Evolutionary conservation across 2,797 vertebrate genomes (phyloP).

Genomic region (Melanotaenia maccullochi): DNA sequence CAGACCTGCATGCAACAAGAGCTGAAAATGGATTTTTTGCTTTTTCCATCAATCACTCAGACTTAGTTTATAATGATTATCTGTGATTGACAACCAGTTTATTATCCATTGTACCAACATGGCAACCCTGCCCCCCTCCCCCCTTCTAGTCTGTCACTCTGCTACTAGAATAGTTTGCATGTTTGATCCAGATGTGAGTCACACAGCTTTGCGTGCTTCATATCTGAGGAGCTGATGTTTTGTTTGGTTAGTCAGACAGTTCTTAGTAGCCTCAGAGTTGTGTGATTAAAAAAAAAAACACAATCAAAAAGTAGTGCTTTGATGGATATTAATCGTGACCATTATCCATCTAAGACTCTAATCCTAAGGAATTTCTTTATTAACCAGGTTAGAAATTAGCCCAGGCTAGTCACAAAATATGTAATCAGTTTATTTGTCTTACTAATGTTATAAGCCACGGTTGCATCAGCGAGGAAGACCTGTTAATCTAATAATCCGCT

Average conservation of each 20-base stretch:
- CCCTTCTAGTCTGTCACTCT: conserved; percentile 51
- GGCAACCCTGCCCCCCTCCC: conserved; percentile 56
- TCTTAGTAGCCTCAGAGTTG: background rate
- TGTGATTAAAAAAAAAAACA: background rate
- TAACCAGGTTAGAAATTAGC: background rate
- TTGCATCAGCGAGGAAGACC: too few relatives aligned
- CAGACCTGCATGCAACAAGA: conserved; percentile 30
- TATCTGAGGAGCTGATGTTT: conserved; percentile 4
- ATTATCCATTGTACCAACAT: conserved; percentile 59
- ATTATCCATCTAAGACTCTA: background rate
- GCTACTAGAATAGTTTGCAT: conserved; percentile 43
- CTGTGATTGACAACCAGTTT: conserved; percentile 60
- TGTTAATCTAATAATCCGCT: too few relatives aligned
- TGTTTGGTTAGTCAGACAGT: conserved; percentile 12
- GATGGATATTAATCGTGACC: too few relatives aligned
- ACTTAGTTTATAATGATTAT: conserved; percentile 33
- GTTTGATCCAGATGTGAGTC: conserved; percentile 54
- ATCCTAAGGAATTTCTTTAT: background rate
- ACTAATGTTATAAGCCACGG: background rate
- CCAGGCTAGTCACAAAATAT: background rate
- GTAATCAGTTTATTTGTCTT: background rate
- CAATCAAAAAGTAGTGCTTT: too few relatives aligned
- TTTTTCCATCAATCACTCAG: conserved; percentile 40
- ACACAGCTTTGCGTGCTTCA: conserved; percentile 22
- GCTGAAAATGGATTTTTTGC: conserved; percentile 36